These are phyloP conservation scores for Zaprionus ghesquierei DNA, from an alignment of 1,140 invertebrate species.

Conservation along the genomic window DNA sequence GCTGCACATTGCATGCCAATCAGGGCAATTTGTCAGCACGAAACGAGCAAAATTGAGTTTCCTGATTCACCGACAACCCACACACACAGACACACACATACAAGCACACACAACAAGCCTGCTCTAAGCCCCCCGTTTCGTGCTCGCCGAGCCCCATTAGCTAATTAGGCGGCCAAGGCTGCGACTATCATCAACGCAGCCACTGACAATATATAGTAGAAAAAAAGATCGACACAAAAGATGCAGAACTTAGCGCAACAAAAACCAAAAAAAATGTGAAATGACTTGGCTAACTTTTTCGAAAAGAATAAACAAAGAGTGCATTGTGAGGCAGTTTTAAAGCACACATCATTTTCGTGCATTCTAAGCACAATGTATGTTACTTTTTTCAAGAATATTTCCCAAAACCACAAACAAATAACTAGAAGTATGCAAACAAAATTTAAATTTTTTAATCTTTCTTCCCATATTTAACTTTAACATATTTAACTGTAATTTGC, in stretches of 20 bases:
- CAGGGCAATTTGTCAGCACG: constrained; percentile 53
- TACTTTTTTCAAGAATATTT: too few relatives aligned
- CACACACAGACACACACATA: background rate
- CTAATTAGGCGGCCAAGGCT: constrained; percentile 56
- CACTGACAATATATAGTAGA: constrained; percentile 43
- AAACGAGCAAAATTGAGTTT: constrained; percentile 53
- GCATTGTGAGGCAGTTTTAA: too few relatives aligned
- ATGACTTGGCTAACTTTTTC: constrained; percentile 3
- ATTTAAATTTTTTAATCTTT: too few relatives aligned
- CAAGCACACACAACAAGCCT: background rate
- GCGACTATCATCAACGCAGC: background rate
- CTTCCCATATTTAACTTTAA: background rate
- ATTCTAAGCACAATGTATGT: too few relatives aligned
- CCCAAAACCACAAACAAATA: too few relatives aligned
- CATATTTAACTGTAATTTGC: background rate
- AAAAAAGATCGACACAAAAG: constrained; percentile 7
- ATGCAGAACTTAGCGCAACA: constrained; percentile 6
- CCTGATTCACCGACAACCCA: background rate
- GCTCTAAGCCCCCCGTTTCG: constrained; percentile 44
- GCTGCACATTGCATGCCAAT: constrained; percentile 61
- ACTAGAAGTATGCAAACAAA: too few relatives aligned
- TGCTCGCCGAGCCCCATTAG: constrained; percentile 58
- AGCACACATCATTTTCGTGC: too few relatives aligned
- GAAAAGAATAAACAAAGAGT: constrained; percentile 5
- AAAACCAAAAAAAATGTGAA: background rate